Percentiles rank a stretch among this genome's conserved stretches.
Conservation (phyloP, 2,113 vertebrate species). For the Poeciliopsis prolifica region DNA sequence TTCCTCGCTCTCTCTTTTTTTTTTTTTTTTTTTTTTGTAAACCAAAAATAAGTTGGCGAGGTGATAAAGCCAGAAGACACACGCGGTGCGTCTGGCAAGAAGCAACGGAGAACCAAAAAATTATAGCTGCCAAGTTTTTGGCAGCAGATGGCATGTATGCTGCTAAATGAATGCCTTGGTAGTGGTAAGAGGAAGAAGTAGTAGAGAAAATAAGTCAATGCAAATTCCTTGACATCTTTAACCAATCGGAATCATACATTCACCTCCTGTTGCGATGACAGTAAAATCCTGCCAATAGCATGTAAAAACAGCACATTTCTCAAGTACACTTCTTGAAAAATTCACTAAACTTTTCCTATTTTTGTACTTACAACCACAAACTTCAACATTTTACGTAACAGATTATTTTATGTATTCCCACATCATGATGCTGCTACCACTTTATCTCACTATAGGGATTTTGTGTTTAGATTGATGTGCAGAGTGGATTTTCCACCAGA, state of each 20-base stretch:
- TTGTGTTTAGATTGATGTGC: not conserved
- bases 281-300: constrained; percentile 19
- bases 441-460: not conserved
- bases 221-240: constrained; percentile 45
- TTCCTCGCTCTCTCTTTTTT: too few relatives aligned
- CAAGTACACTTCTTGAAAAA: not conserved
- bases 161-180: constrained; percentile 47
- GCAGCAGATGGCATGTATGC: constrained; percentile 70
- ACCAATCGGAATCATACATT: constrained; percentile 12
- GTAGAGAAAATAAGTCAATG: constrained; percentile 18
- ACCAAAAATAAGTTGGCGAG: constrained; percentile 63
- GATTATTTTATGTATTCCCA: not conserved
- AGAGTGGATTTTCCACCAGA: not conserved
- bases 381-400: not conserved
- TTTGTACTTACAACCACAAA: not conserved
- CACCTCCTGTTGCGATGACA: constrained; percentile 17
- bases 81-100: constrained; percentile 58
- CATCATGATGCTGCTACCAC: too few relatives aligned
- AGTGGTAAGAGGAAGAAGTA: constrained; percentile 1
- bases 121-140: constrained; percentile 63
- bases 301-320: not conserved
- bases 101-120: constrained; percentile 23
- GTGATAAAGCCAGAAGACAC: constrained; percentile 45
- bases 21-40: not conserved
- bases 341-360: not conserved